These are phyloP conservation scores for Phacellophora camtschatica DNA, from an alignment of 30 jellyfish, hydroid and myxozoan species.

Conservation along the genomic window DNA sequence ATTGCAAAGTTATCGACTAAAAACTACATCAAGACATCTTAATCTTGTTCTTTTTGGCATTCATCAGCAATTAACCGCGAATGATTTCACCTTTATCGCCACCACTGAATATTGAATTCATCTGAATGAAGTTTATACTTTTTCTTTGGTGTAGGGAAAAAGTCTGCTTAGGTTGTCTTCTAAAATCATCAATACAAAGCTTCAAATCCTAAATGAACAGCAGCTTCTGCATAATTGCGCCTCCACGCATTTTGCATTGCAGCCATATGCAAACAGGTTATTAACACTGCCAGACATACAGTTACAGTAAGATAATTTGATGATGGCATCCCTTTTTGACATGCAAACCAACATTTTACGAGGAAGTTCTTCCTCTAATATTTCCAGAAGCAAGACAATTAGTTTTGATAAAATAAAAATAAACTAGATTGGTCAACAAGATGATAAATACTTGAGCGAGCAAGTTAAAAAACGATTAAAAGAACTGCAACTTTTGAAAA, in stretches of 20 bases:
- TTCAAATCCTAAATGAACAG: background rate
- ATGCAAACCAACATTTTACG: background rate
- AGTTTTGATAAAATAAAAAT: background rate
- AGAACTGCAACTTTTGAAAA: background rate
- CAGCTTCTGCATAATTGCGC: background rate
- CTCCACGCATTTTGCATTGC: conserved; percentile 68
- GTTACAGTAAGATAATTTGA: conserved; percentile 9
- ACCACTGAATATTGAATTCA: background rate
- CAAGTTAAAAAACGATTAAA: background rate
- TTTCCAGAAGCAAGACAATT: background rate
- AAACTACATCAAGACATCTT: no score
- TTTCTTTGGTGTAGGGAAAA: conserved; percentile 8
- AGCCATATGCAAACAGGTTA: conserved; percentile 63
- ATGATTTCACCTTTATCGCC: no score
- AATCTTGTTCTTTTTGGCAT: no score
- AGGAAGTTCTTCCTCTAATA: background rate
- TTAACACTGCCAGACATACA: conserved; percentile 75
- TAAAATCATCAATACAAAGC: conserved; percentile 13
- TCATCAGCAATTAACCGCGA: no score
- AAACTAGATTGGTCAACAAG: background rate
- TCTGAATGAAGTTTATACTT: background rate
- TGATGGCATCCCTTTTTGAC: background rate
- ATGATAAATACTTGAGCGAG: background rate
- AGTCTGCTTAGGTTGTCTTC: conserved; percentile 33
- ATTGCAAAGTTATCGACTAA: no score